Evolutionary conservation across 2,888 invertebrate species (phyloP), one percentile per base, ranked within the genome.

Genomic region (Gastracanthus pulcherrimus): DNA sequence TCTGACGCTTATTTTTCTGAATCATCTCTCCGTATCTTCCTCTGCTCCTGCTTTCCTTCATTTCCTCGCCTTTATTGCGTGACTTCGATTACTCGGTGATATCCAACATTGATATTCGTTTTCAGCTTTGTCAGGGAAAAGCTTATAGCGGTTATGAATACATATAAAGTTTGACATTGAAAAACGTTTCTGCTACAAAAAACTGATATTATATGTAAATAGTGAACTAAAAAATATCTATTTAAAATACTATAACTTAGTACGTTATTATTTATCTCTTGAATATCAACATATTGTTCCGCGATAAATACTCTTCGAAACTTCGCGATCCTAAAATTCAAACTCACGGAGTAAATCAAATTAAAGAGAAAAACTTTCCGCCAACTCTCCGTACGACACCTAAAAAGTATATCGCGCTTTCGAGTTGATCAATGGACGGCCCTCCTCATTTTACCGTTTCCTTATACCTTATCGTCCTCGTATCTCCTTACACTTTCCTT

Each of bases 1-100:
- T 60, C 62, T 45, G 60, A 45, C 38, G 55, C 36, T 70, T 71
- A 45, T 66, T 66, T 66, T 72, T 31, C 66, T 29, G 69, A 55
- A 66, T 70, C 62, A 69, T 76, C 51, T 76, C 38, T 70, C 34
- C 48, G 69, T 79, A 69, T 48, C 71, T 67, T 29, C 41, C 19
- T 62, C 62, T 55, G 9, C 62, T 66, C 51, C 31, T n/a, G 13
- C 29, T 38, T 26, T 70, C 9, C 58, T 71, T 80, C 70, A 70
- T 71, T 76, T 76, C 67, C 64, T 76, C 69, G 36, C 26, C 64
- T 76, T 76, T 71, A 71, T 76, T 71, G 19, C 64, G 34, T 11
- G 70, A 71, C 80, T 76, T 76, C 51, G 62, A 66, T 55, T 55
- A 55, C 51, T 23, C n/a, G n/a, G 11, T 55, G 51, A 55, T 55